A percentile compares a stretch with the other conserved stretches of the same genome.
phyloP scores from a whole-genome alignment of 64 coral and sea anemone genomes.

The Anthopleura sola region DNA sequence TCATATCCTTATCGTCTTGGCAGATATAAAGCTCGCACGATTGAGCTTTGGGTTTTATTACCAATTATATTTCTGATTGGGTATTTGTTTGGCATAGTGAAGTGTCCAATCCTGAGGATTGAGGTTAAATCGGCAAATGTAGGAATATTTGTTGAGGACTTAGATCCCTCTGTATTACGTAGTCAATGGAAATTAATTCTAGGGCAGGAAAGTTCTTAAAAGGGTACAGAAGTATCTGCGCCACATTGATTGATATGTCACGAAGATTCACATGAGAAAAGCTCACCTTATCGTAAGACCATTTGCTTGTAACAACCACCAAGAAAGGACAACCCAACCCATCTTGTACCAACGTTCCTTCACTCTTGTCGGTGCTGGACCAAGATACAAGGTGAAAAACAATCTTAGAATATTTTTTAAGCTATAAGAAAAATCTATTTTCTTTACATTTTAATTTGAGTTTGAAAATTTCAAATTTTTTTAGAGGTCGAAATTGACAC shows the following conservation, averaged over 20 bases:
- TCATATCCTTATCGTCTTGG: conserved; percentile 8
- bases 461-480: too few species aligned
- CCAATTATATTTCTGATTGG: background rate
- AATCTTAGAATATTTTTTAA: background rate
- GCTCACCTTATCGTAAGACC: too few species aligned
- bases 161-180: background rate
- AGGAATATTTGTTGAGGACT: background rate
- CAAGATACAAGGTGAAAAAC: background rate
- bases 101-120: background rate
- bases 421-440: background rate
- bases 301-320: too few species aligned
- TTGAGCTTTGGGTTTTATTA: conserved; percentile 7
- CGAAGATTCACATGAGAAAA: too few species aligned
- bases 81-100: background rate
- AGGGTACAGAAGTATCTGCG: background rate
- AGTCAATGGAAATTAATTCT: background rate
- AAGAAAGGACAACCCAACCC: too few species aligned
- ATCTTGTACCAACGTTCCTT: too few species aligned
- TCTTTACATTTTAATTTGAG: too few species aligned
- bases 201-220: background rate
- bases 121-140: conserved; percentile 2
- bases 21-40: background rate
- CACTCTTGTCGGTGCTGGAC: too few species aligned
- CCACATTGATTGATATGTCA: background rate
- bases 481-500: too few species aligned